Evolutionary conservation across 1,140 invertebrate species (phyloP).

Genomic region (Stegodyphus dumicola): DNA sequence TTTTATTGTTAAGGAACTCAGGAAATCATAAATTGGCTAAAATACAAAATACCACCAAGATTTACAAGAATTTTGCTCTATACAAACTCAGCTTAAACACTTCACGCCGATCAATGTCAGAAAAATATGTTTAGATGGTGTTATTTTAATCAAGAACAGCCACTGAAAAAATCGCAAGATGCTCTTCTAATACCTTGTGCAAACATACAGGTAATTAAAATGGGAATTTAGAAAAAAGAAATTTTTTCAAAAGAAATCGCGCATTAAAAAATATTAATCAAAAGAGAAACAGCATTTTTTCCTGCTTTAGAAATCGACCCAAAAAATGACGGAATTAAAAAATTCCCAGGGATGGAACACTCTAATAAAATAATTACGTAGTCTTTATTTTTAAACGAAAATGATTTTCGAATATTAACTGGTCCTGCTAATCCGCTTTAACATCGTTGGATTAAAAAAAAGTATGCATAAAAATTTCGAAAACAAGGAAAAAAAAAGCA

Average conservation of each 20-base stretch:
- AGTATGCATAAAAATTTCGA: neutral
- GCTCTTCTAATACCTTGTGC: constrained; percentile 10
- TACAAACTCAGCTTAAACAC: no score
- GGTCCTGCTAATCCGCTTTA: constrained; percentile 33
- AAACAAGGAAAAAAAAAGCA: no score
- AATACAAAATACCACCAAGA: no score
- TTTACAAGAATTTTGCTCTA: no score
- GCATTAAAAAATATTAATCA: constrained; percentile 12
- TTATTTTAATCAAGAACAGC: constrained; percentile 1
- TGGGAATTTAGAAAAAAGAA: neutral
- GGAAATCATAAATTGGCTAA: no score
- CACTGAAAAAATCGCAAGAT: neutral
- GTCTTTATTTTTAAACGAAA: constrained; percentile 32
- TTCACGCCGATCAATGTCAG: no score
- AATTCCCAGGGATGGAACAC: no score
- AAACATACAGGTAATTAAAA: constrained; percentile 44
- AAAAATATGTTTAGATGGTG: no score
- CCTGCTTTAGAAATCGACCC: constrained; percentile 4
- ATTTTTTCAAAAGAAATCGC: neutral
- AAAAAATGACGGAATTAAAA: no score
- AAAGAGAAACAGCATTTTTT: neutral
- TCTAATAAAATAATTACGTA: constrained; percentile 47
- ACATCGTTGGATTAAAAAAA: neutral
- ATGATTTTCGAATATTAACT: constrained; percentile 51
- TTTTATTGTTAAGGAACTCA: no score